phyloP scores from a whole-genome alignment of 2,113 vertebrate genomes.

The Trichechus manatus region DNA sequence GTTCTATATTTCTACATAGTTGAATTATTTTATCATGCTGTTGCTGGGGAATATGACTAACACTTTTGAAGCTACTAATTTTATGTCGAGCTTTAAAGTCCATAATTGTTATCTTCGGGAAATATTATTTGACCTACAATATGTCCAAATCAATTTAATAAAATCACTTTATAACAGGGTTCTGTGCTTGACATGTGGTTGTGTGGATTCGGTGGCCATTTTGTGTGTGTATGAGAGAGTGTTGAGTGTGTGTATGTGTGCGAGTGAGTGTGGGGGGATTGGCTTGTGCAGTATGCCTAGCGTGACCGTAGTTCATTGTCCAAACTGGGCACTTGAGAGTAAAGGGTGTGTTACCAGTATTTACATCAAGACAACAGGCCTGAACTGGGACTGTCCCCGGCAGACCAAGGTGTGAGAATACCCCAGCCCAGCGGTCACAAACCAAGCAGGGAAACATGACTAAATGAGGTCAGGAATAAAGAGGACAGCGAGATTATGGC shows the following conservation, averaged over 20 bases:
- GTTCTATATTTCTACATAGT: constrained; percentile 84
- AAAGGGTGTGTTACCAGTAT: background rate
- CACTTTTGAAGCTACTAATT: constrained; percentile 83
- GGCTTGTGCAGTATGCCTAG: background rate
- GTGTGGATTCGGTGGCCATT: background rate
- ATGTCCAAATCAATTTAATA: constrained; percentile 84
- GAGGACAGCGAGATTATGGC: background rate
- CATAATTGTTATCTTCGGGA: constrained; percentile 82
- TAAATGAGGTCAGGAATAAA: background rate
- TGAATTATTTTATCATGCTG: constrained; percentile 83
- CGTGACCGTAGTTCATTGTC: background rate
- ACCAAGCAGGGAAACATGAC: background rate
- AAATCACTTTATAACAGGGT: constrained; percentile 83
- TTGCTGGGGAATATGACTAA: constrained; percentile 82
- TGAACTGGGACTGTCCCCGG: background rate
- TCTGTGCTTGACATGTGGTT: background rate
- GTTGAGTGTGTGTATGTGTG: too few species aligned
- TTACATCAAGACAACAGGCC: background rate
- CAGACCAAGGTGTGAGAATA: background rate
- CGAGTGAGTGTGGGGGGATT: too few species aligned
- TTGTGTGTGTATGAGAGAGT: background rate
- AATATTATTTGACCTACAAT: constrained; percentile 84
- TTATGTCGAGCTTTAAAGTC: constrained; percentile 83
- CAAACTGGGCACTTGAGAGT: background rate
- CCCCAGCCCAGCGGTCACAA: background rate